phyloP scores from a whole-genome alignment of 2,113 vertebrate species.

The Phrynosoma blainvillii region DNA sequence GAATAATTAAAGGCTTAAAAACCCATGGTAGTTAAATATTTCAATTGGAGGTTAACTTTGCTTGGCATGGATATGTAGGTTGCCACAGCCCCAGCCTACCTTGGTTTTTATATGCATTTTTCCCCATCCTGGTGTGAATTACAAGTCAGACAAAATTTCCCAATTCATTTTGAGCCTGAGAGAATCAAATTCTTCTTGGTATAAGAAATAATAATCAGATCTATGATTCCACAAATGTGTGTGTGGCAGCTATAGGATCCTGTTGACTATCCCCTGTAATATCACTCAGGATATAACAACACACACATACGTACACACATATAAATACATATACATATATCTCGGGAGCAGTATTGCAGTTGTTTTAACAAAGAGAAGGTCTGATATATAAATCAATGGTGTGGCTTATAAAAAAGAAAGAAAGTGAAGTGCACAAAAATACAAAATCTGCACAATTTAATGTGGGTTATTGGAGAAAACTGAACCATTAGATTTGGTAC shows the following conservation, averaged over 20 bases:
- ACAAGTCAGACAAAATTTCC: not conserved
- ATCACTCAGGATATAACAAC: not conserved
- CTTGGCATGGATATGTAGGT: not conserved
- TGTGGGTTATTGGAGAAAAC: not conserved
- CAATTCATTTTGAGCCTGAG: not conserved
- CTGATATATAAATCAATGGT: not conserved
- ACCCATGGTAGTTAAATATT: not conserved
- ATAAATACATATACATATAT: not conserved
- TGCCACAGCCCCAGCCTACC: not conserved
- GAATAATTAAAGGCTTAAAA: not conserved
- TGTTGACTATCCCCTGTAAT: not conserved
- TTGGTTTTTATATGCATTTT: not conserved
- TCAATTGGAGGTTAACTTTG: not conserved
- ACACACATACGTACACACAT: too few relatives aligned
- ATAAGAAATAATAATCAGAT: not conserved
- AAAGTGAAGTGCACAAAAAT: not conserved
- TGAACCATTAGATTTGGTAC: not conserved
- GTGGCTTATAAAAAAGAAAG: not conserved
- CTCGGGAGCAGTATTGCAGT: not conserved
- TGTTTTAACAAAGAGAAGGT: not conserved
- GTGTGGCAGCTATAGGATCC: not conserved
- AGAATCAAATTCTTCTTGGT: not conserved
- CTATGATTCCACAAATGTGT: not conserved
- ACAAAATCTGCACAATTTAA: not conserved
- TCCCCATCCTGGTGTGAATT: not conserved